phyloP scores from a whole-genome alignment of 1,140 invertebrate species.

The Polypedilum pembai region DNA sequence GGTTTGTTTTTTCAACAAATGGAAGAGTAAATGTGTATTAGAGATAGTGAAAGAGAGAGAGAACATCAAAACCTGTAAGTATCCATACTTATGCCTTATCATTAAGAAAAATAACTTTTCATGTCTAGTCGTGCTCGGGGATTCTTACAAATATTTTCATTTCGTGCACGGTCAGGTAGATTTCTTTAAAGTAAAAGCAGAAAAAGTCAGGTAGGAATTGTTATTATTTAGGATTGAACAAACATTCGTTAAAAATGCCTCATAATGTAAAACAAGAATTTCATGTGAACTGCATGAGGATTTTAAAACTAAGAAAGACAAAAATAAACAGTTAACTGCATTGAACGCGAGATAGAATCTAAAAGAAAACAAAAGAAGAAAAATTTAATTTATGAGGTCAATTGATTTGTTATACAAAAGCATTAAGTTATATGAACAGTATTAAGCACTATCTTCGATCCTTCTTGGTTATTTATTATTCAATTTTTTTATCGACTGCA shows the following conservation, averaged over 20 bases:
- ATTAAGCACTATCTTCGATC: no score
- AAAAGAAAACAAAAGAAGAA: not conserved
- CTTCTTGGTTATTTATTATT: no score
- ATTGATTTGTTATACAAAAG: no score
- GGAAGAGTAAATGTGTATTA: no score
- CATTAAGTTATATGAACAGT: no score
- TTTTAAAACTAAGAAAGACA: not conserved
- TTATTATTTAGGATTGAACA: not conserved
- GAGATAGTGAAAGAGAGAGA: no score
- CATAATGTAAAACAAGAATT: not conserved
- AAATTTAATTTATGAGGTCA: not conserved
- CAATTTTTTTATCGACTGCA: no score
- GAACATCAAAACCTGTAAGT: not conserved
- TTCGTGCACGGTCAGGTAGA: not conserved
- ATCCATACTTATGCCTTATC: slow-evolving; percentile 2
- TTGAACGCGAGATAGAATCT: not conserved
- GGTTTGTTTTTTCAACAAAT: not conserved
- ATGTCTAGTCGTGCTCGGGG: not conserved
- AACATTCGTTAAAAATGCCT: not conserved
- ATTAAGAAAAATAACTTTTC: slow-evolving; percentile 7
- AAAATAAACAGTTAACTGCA: slow-evolving; percentile 12
- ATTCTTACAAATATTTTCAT: not conserved
- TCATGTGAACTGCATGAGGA: not conserved
- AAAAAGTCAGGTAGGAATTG: not conserved
- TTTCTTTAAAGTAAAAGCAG: not conserved